Conservation (phyloP, 2,888 invertebrate species). For the Agriopis aurantiaria region DNA sequence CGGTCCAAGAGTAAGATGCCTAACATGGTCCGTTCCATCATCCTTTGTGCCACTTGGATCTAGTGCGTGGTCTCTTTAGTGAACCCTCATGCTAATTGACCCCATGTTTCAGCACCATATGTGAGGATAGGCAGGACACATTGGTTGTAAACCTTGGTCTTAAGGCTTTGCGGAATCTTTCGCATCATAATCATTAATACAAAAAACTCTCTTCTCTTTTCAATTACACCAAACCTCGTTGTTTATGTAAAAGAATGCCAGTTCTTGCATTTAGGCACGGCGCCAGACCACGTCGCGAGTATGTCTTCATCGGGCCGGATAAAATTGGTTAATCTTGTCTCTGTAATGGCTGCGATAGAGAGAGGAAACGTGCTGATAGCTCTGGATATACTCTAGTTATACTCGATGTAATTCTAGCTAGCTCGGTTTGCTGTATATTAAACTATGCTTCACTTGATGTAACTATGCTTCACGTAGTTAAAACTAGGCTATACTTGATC, state of each 20-base stretch:
- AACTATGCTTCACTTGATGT: not conserved
- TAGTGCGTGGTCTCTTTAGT: too few species aligned
- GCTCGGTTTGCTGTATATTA: not conserved
- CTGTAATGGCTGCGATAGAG: conserved; percentile 28
- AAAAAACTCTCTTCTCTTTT: conserved; percentile 29
- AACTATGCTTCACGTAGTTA: not conserved
- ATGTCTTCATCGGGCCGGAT: conserved; percentile 47
- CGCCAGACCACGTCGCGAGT: conserved; percentile 48
- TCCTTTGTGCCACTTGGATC: too few species aligned
- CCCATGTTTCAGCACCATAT: too few species aligned
- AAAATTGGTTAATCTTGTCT: conserved; percentile 46
- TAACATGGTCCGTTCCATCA: too few species aligned
- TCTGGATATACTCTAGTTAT: not conserved
- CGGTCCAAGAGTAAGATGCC: too few species aligned
- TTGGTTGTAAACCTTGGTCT: too few species aligned
- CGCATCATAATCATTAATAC: too few species aligned
- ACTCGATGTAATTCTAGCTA: not conserved
- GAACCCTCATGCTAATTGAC: too few species aligned
- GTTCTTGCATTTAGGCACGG: conserved; percentile 46
- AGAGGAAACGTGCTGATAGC: conserved; percentile 24
- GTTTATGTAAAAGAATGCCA: conserved; percentile 54
- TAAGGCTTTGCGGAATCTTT: too few species aligned
- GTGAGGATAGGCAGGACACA: too few species aligned
- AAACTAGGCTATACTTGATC: too few species aligned
- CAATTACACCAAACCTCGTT: conserved; percentile 48